phyloP scores from a whole-genome alignment of 2,888 invertebrate genomes.

The Galeopsomyia nigrocyanea region DNA sequence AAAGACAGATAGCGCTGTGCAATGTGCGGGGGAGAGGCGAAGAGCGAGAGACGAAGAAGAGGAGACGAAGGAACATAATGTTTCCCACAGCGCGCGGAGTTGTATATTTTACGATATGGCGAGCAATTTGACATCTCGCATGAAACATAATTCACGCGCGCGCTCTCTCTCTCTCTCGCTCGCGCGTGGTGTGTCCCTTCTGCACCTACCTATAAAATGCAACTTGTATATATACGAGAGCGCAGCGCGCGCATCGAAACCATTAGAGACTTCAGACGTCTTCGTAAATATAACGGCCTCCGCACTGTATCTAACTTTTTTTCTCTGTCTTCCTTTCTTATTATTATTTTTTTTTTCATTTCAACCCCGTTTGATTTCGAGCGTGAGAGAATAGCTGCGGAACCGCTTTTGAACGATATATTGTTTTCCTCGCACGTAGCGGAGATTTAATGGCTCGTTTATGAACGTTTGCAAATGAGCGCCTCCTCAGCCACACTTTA shows the following conservation, averaged over 20 bases:
- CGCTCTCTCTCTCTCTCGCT: conserved; percentile 29
- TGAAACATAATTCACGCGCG: conserved; percentile 68
- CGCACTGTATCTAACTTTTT: conserved; percentile 37
- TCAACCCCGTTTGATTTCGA: no score
- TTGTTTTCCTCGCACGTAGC: background rate
- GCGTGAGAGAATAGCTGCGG: no score
- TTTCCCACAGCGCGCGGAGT: conserved; percentile 68
- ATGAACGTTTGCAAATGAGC: no score
- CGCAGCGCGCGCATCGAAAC: conserved; percentile 61
- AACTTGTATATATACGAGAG: conserved; percentile 6
- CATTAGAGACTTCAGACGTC: conserved; percentile 57
- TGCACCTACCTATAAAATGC: background rate
- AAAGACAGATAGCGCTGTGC: background rate
- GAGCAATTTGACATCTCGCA: conserved; percentile 70
- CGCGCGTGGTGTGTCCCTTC: background rate
- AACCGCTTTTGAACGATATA: background rate
- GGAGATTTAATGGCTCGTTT: no score
- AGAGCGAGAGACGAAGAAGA: conserved; percentile 42
- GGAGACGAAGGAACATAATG: conserved; percentile 61
- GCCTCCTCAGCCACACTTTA: background rate
- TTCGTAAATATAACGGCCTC: conserved; percentile 62
- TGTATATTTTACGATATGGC: conserved; percentile 70
- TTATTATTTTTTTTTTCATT: conserved; percentile 47
- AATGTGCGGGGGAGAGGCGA: conserved; percentile 8
- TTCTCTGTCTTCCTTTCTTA: conserved; percentile 48